Conservation (phyloP, 1,140 invertebrate species). For the Rhyacophila brunnea region DNA sequence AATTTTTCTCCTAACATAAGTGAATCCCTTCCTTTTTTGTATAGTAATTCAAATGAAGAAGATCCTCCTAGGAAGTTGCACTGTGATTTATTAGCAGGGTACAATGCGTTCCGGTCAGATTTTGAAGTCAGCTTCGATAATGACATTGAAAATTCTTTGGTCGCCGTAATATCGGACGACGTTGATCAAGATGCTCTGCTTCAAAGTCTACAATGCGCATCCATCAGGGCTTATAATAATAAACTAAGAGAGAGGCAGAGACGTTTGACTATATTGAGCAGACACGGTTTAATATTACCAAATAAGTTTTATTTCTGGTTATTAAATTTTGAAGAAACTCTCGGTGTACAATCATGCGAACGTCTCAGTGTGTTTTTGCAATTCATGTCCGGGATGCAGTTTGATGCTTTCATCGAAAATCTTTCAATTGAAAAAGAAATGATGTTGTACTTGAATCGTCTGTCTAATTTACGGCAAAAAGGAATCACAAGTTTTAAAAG, state of each 20-base stretch:
- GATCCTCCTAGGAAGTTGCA: slow-evolving; percentile 71
- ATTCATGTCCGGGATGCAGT: slow-evolving; percentile 69
- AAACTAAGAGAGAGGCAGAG: slow-evolving; percentile 69
- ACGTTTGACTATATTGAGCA: slow-evolving; percentile 69
- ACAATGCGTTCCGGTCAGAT: slow-evolving; percentile 83
- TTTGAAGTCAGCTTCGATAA: slow-evolving; percentile 83
- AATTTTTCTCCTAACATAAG: slow-evolving; percentile 41
- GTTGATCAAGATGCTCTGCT: slow-evolving; percentile 57
- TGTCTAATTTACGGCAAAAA: slow-evolving; percentile 68
- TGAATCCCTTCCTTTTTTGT: slow-evolving; percentile 60
- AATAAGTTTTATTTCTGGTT: slow-evolving; percentile 63
- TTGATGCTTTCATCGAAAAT: slow-evolving; percentile 76
- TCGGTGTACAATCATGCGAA: slow-evolving; percentile 62
- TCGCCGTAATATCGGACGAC: slow-evolving; percentile 58
- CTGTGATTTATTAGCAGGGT: slow-evolving; percentile 68
- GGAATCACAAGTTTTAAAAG: slow-evolving; percentile 69
- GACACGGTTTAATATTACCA: slow-evolving; percentile 77
- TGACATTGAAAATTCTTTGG: slow-evolving; percentile 74
- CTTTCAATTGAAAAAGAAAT: slow-evolving; percentile 69
- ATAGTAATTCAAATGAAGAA: slow-evolving; percentile 61
- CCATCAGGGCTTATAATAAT: slow-evolving; percentile 69
- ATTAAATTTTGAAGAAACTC: slow-evolving; percentile 64
- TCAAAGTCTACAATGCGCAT: slow-evolving; percentile 64
- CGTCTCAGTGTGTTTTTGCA: slow-evolving; percentile 71
- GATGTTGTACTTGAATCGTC: slow-evolving; percentile 60